Evolutionary conservation across 2,113 vertebrate species (phyloP).

Genomic region (Sceloporus undulatus): DNA sequence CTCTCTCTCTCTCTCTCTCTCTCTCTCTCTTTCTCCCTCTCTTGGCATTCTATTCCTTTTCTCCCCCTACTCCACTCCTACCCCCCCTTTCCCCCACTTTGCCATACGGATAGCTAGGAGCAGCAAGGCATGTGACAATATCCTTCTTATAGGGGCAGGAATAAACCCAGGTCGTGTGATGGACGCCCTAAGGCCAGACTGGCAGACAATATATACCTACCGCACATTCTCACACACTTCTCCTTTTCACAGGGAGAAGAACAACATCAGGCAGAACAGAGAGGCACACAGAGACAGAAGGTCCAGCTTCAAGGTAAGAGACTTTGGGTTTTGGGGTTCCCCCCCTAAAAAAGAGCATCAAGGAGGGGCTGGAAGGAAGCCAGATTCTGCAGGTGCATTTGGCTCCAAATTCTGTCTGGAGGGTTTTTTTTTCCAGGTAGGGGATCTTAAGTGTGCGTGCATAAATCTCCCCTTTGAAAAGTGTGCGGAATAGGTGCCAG

Average conservation of each 20-base stretch:
- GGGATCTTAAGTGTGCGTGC: not conserved
- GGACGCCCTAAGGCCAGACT: slow-evolving; percentile 79
- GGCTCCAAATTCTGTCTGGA: not conserved
- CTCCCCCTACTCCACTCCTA: slow-evolving; percentile 25
- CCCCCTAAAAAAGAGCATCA: not conserved
- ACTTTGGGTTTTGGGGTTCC: not conserved
- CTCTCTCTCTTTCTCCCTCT: slow-evolving; percentile 21
- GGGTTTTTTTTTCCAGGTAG: not conserved
- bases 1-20: slow-evolving; percentile 25
- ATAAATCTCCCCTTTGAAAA: not conserved
- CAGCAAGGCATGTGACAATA: slow-evolving; percentile 72
- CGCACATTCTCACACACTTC: slow-evolving; percentile 70
- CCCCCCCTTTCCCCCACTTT: slow-evolving; percentile 48
- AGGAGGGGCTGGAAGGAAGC: not conserved
- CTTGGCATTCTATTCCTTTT: not conserved
- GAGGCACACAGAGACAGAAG: slow-evolving; percentile 36
- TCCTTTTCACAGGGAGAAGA: slow-evolving; percentile 66
- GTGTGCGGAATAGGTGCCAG: not conserved
- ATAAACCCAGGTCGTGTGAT: slow-evolving; percentile 74
- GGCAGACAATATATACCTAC: slow-evolving; percentile 79
- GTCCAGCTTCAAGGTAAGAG: slow-evolving; percentile 62
- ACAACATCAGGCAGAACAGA: slow-evolving; percentile 65
- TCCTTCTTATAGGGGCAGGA: slow-evolving; percentile 77
- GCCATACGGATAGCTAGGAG: slow-evolving; percentile 74
- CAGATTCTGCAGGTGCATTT: not conserved